Base-by-base conservation (phyloP, 2,113 vertebrate genomes). In the Lampris megalopsis region DNA sequence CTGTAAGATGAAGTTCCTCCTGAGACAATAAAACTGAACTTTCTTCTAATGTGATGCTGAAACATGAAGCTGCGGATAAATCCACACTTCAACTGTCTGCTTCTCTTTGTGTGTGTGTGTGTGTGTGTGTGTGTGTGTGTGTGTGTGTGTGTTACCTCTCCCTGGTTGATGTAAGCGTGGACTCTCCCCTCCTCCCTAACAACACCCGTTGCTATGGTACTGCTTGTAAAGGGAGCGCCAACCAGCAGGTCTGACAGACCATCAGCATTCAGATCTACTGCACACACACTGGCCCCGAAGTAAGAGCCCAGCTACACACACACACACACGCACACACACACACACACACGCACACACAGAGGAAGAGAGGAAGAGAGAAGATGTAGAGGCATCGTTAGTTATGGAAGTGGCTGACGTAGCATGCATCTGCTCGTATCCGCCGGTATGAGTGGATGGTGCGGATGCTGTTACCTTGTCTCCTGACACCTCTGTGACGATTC, bases 241-340 rank as follows among this genome's bases (percentile, higher is more conserved):
- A 99, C 97, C 3, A 99, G 89, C 40, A 99, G 92, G 75, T 99
- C 98, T 0, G 98, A 98, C 13, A 98, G 90, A 42, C 97, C 96
- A 41, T 99, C 98, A 1, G 92, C 91, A 0, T 99, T 99, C 82
- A 99, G 93, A 89, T 99, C 97, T 70, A 97, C 94, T 0, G 87
- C 97, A 74, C 96, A 98, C 52, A 99, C 76, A 61, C 97, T 94
- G 71, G 97, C 95, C 79, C 98, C 98, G 10, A 98, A 99, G 78
- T 99, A 99, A 1, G 97, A 97, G 60, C 97, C 97, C 67, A 99
- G 93, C 98, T 99, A 81, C 63, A 52, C 8, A 47, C 64, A 74
- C 65, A 69, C 36, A 83, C 58, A 75, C 6, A 73, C 37, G 13
- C 54, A 70, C 54, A 48, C 54, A 59, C 41, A 59, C 56, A 38